Conservation (phyloP, 1,140 invertebrate species). For the Temnothorax curvispinosus region DNA sequence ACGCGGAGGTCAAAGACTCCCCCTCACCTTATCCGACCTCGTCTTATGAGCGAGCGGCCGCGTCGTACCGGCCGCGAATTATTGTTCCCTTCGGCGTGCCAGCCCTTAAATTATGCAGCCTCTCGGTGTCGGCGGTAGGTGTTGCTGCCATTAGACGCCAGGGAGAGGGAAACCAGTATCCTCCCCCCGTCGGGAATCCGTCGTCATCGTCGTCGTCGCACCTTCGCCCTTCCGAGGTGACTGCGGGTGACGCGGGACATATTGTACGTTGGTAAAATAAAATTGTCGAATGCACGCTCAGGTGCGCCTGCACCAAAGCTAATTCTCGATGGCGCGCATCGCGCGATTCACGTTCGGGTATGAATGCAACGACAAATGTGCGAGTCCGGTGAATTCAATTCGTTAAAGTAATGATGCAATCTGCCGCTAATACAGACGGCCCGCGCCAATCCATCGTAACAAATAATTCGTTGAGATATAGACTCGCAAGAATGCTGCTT, state of each 20-base stretch:
- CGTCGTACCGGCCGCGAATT: constrained; percentile 58
- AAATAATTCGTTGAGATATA: not conserved
- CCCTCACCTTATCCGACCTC: constrained; percentile 55
- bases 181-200: not conserved
- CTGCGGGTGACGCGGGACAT: not conserved
- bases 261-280: not conserved
- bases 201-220: constrained; percentile 5
- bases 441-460: not conserved
- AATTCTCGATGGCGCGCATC: not conserved
- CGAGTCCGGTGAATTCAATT: not conserved
- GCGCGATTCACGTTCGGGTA: not conserved
- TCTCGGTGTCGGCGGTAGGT: constrained; percentile 36
- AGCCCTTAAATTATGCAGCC: constrained; percentile 62
- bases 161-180: constrained; percentile 14
- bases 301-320: not conserved
- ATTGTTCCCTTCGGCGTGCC: constrained; percentile 52
- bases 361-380: constrained; percentile 2
- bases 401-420: constrained; percentile 23
- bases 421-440: not conserved
- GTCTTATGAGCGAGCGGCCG: constrained; percentile 31
- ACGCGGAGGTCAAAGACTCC: constrained; percentile 72
- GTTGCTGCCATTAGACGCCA: constrained; percentile 12
- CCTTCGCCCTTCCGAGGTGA: constrained; percentile 26
- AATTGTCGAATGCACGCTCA: constrained; percentile 1
- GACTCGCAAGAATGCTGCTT: not conserved